phyloP scores from a whole-genome alignment of 2,113 vertebrate species.

The Scytalopus superciliaris region DNA sequence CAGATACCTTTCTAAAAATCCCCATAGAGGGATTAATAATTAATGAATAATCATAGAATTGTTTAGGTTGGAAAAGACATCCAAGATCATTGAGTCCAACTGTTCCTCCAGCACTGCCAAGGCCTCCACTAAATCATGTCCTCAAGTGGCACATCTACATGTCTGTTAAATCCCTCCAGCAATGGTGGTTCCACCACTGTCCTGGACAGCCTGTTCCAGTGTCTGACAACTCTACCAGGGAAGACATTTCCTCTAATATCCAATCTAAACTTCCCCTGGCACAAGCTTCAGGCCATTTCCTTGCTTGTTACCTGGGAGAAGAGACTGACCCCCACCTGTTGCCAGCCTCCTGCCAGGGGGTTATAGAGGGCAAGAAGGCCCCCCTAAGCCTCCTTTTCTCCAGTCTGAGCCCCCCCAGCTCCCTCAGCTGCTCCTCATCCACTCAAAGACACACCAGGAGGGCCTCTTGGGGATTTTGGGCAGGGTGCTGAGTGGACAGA shows the following conservation, averaged over 20 bases:
- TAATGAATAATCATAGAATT: background rate
- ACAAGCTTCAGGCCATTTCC: background rate
- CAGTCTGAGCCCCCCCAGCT: background rate
- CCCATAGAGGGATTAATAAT: background rate
- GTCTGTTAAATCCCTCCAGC: background rate
- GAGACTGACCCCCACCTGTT: background rate
- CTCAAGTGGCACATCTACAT: background rate
- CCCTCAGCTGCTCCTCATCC: background rate
- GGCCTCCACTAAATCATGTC: background rate
- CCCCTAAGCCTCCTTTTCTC: background rate
- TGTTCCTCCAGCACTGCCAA: background rate
- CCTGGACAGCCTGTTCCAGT: background rate
- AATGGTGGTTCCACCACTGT: background rate
- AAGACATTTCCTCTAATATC: background rate
- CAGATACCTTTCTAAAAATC: background rate
- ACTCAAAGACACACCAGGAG: background rate
- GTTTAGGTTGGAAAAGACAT: background rate
- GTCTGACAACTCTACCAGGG: background rate
- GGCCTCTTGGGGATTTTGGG: background rate
- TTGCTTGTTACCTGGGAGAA: background rate
- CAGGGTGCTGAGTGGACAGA: background rate
- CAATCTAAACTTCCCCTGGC: background rate
- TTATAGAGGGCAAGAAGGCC: rapidly evolving
- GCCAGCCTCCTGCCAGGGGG: background rate
- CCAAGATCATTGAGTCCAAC: background rate